These are phyloP conservation scores for Macrotrachela quadricornifera DNA, from an alignment of 1,140 invertebrate genomes.

Conservation along the genomic window DNA sequence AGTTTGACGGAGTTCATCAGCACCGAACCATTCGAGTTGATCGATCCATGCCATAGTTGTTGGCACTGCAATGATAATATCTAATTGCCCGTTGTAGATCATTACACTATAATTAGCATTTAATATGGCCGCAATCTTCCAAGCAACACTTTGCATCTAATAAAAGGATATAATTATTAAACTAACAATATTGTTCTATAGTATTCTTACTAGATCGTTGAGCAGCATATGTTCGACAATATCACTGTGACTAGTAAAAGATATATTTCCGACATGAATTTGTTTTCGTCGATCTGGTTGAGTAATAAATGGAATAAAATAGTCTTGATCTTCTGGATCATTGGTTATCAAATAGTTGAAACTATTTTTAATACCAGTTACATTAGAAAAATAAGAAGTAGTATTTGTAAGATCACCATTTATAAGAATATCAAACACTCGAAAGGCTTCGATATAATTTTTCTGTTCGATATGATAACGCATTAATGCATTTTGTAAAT, in stretches of 20 bases:
- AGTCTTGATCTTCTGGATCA: constrained; percentile 30
- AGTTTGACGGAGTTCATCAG: constrained; percentile 42
- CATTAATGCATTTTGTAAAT: not conserved
- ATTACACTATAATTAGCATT: constrained; percentile 14
- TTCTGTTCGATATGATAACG: not conserved
- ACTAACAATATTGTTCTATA: too few relatives aligned
- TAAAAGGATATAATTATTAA: too few relatives aligned
- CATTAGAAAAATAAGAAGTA: constrained; percentile 47
- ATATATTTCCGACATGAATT: constrained; percentile 56
- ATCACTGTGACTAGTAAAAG: constrained; percentile 36
- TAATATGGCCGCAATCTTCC: not conserved
- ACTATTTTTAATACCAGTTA: constrained; percentile 52
- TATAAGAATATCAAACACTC: constrained; percentile 47
- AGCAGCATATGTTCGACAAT: constrained; percentile 41
- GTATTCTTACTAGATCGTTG: constrained; percentile 40
- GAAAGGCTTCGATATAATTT: constrained; percentile 19
- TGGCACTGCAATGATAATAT: constrained; percentile 60
- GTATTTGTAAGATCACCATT: constrained; percentile 43
- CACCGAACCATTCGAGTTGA: constrained; percentile 42
- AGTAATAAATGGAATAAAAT: constrained; percentile 28
- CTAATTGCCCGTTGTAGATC: constrained; percentile 56
- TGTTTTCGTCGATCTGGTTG: constrained; percentile 38
- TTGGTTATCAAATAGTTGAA: constrained; percentile 50
- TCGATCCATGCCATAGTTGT: constrained; percentile 47
- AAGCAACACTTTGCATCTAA: constrained; percentile 23